These are phyloP conservation scores for Sinocyclocheilus rhinocerous DNA, from an alignment of 2,113 vertebrate genomes.

Conservation along the genomic window DNA sequence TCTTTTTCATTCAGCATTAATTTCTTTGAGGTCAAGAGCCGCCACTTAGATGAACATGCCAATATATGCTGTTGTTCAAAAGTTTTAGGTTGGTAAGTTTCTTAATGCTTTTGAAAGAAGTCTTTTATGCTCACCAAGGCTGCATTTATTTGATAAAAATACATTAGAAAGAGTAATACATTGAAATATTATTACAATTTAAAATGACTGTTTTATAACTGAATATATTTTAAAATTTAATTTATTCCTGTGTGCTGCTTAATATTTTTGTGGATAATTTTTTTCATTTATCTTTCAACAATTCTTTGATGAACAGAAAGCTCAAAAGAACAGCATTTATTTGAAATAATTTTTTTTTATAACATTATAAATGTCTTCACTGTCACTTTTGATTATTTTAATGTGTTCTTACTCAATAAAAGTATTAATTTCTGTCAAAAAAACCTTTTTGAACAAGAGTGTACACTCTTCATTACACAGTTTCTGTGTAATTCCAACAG, in stretches of 20 bases:
- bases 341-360: not conserved
- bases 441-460: no score
- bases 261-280: not conserved
- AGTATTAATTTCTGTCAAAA: not conserved
- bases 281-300: not conserved
- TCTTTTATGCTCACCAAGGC: not conserved
- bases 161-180: no score
- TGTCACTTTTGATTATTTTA: not conserved
- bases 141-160: not conserved
- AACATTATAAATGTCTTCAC: not conserved
- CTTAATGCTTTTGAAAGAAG: not conserved
- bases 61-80: no score
- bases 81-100: not conserved
- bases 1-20: not conserved
- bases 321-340: no score
- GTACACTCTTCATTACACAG: no score
- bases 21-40: not conserved
- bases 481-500: no score
- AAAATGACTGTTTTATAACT: no score
- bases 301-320: not conserved
- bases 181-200: no score
- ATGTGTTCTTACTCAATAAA: not conserved
- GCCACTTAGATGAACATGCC: not conserved
- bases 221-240: no score
- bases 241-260: no score